Evolutionary conservation across 2,797 vertebrate genomes (phyloP), one percentile per base, ranked within the genome.

Genomic region (Acridotheres tristis): DNA sequence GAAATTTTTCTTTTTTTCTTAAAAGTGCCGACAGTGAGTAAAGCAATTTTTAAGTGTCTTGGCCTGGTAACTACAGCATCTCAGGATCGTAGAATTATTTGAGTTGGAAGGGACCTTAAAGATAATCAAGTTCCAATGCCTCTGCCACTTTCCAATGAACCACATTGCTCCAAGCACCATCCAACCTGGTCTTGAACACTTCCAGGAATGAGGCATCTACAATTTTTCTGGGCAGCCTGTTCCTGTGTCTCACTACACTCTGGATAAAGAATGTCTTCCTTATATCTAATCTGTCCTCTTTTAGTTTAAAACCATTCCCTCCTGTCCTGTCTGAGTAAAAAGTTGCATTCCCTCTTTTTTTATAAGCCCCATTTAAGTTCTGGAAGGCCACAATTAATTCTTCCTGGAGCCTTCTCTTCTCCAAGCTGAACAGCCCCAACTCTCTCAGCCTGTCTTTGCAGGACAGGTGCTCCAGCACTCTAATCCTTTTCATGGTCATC

Each of bases 1-100:
- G 55, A 94, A 89, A 16, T 43, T 84, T 78, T 90, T 76, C 11
- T 66, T 79, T 95, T 95, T 95, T 93, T 80, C 47, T 94, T 92
- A 73, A 79, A 86, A 80, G 16, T 1, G 3, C 1, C 5, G 29
- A 15, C 13, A 38, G 16, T 15, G 34, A 72, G 17, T 74, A 83
- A 91, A 58, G 26, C 53, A 65, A 66, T 59, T 89, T 93, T 80
- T 7, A 85, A 80, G 82, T 40, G 13, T 74, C 36, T 78, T 89
- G 47, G 40, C 53, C 58, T 69, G 22, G 54, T 83, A 65, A 50
- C 63, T 91, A 45, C 5, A 68, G 45, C 25, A 59, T 66, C 34
- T 54, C 42, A 66, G 22, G 58, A 77, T 40, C n/a, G 58, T 23
- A 32, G 30, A 48, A 66, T 48, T 38, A 13, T 66, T 85, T 85